Base-by-base conservation (phyloP, 2,888 invertebrate genomes). In the Abrostola tripartita region DNA sequence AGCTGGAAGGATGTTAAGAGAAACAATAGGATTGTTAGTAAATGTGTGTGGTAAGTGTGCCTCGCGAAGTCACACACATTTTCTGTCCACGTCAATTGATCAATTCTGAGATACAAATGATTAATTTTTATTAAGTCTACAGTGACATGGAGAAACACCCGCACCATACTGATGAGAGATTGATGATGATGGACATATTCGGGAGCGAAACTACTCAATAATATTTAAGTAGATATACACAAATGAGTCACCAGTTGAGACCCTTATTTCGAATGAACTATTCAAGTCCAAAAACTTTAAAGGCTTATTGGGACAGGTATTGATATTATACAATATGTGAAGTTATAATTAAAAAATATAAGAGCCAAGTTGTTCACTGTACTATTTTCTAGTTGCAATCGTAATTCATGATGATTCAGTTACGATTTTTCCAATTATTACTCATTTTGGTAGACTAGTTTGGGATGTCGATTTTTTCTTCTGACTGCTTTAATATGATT, bases 21-120 rank as follows among this genome's bases (percentile, higher is more conserved):
- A 61, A 62, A 66, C 61, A 64, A 72, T 57, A 41, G 35, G 52
- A 56, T 60, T 52, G 61, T 63, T 60, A 37, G 40, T 42, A 53
- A 44, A 58, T 52, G 37, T 47, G 14, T 40, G 38, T 38, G 38
- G n/a, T 14, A 37, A 37, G 35, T 50, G 53, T 50, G 7, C 54
- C 42, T 12, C 5, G 7, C 36, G 50, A 36, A 10, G 36, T 11
- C 6, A 36, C 35, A 36, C 50, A 36, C 6, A 10, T 9, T 9
- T 9, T 40, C 10, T 35, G n/a, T 9, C 11, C 36, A 36, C 5
- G 36, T 36, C 10, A 50, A 36, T 35, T 35, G 6, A 36, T 50
- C 50, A 50, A 50, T 50, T 36, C 44, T 47, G 9, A 24, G 44
- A 47, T 47, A 14, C 14, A 7, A 44, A 44, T 44, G 44, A 44